Conservation (phyloP, 2,797 vertebrate genomes). For the Scolopax rusticola region DNA sequence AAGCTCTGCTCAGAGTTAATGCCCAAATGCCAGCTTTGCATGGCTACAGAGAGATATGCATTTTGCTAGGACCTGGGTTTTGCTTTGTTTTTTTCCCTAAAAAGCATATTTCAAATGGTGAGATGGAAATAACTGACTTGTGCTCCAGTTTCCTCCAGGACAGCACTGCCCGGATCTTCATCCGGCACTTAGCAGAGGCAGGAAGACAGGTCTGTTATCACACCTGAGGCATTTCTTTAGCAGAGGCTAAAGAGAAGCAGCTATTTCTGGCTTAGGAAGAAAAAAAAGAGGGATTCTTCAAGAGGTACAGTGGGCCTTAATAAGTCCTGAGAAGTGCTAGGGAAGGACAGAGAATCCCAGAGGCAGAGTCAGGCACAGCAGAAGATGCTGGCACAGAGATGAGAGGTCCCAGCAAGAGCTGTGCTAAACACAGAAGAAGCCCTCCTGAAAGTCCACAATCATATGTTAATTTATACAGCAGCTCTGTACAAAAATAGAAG, state of each 20-base stretch:
- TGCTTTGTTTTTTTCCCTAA: neutral
- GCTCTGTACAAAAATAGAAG: conserved; percentile 96
- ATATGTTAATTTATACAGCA: conserved; percentile 77
- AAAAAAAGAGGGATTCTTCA: neutral
- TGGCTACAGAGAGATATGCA: neutral
- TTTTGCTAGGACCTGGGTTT: neutral
- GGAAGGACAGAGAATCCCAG: neutral
- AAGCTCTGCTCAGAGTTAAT: neutral
- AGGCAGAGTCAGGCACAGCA: neutral
- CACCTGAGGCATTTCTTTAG: neutral
- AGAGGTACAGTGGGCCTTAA: neutral
- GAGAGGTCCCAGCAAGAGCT: conserved; percentile 7
- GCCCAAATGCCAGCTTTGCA: neutral
- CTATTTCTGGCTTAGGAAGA: neutral
- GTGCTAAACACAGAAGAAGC: neutral
- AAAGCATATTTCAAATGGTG: neutral
- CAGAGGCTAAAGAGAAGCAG: conserved; percentile 2
- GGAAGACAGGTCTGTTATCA: neutral
- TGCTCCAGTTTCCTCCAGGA: neutral
- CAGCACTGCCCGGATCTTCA: neutral
- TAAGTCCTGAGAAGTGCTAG: neutral
- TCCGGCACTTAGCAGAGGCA: neutral
- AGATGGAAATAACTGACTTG: neutral
- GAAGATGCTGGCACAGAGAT: neutral
- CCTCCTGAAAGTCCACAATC: conserved; percentile 1